Conservation (phyloP, 1,140 invertebrate genomes). For the Stratiolaelaps scimitus region DNA sequence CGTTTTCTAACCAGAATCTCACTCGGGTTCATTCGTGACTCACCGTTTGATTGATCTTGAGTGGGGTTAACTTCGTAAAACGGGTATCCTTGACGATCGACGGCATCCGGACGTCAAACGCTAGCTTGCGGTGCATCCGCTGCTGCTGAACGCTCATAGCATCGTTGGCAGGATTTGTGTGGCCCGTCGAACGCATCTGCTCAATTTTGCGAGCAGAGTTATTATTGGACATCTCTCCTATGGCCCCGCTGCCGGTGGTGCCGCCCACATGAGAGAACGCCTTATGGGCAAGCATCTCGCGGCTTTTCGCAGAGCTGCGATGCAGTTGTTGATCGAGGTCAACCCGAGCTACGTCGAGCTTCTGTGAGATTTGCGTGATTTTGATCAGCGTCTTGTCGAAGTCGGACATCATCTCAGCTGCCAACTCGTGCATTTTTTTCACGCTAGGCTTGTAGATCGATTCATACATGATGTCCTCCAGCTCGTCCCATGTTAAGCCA, state of each 20-base stretch:
- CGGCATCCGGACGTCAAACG: conserved; percentile 5
- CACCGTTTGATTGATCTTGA: conserved; percentile 2
- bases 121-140: neutral
- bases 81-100: conserved; percentile 2
- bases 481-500: conserved; percentile 1
- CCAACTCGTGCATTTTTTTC: neutral
- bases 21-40: no score
- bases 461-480: neutral
- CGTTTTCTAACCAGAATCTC: neutral
- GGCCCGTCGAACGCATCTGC: neutral
- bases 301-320: neutral
- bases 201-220: neutral
- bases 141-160: neutral
- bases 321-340: neutral
- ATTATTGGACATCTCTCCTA: neutral
- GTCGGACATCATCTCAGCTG: neutral
- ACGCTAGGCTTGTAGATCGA: neutral
- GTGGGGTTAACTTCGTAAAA: neutral
- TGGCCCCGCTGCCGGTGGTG: neutral
- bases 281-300: no score
- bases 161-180: no score
- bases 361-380: neutral
- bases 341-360: neutral
- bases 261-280: neutral
- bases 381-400: neutral